Evolutionary conservation across 2,797 vertebrate genomes (phyloP).

Genomic region (Lacerta bilineata): DNA sequence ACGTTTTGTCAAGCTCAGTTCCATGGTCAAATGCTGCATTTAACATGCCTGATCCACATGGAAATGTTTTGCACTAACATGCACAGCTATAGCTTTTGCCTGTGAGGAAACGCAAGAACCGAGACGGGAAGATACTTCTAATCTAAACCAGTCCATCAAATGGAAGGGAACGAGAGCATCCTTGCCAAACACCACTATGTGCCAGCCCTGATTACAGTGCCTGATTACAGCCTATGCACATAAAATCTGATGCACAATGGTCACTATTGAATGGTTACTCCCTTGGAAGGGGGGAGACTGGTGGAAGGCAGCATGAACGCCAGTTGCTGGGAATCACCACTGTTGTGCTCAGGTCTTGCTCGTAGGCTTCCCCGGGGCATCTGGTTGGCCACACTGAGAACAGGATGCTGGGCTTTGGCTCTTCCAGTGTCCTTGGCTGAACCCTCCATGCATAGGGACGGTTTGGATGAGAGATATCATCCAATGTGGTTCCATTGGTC

Average conservation of each 20-base stretch:
- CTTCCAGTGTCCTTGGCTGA: too few species aligned
- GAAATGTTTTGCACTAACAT: background rate
- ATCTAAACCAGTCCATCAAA: background rate
- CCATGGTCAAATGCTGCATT: background rate
- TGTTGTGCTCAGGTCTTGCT: too few species aligned
- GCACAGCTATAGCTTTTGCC: background rate
- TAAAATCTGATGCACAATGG: background rate
- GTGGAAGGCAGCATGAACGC: too few species aligned
- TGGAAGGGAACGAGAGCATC: background rate
- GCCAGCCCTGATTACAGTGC: background rate
- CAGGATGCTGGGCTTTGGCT: too few species aligned
- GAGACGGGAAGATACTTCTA: background rate
- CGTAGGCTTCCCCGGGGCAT: too few species aligned
- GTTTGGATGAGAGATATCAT: background rate
- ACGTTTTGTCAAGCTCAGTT: conserved; percentile 2
- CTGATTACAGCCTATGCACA: background rate
- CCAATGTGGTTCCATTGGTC: background rate
- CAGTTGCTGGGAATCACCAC: too few species aligned
- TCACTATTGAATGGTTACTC: background rate
- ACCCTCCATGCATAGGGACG: background rate
- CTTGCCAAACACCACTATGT: background rate
- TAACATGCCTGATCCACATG: background rate
- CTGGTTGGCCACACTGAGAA: too few species aligned
- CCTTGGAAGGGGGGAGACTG: background rate
- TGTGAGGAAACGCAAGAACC: background rate